A percentile compares a stretch with the other conserved stretches of the same genome.
Evolutionary conservation across 2,797 vertebrate species (phyloP).

Genomic region (Linurgus olivaceus): DNA sequence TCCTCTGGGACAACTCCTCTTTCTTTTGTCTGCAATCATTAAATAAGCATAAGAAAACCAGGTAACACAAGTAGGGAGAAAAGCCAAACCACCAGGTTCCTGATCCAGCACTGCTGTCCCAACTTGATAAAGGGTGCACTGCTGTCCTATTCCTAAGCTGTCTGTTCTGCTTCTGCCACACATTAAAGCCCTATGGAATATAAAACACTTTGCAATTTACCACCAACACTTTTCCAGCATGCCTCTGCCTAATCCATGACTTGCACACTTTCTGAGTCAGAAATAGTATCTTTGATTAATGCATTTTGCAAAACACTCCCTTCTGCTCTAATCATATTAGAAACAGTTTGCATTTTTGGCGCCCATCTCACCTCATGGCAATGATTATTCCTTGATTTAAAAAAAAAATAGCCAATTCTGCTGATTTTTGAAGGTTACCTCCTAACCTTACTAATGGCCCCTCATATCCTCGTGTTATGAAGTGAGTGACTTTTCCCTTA

Average conservation of each 20-base stretch:
- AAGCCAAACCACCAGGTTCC: neutral
- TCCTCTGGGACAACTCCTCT: constrained; percentile 87
- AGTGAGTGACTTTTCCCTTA: neutral
- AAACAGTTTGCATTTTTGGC: neutral
- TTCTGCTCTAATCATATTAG: neutral
- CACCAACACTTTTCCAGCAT: neutral
- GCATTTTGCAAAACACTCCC: neutral
- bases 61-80: neutral
- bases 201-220: neutral
- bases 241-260: neutral
- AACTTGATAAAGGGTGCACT: neutral
- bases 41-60: neutral
- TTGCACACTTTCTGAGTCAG: neutral
- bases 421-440: neutral
- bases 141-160: neutral
- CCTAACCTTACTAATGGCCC: neutral
- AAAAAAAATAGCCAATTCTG: neutral
- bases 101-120: neutral
- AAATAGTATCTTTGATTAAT: neutral
- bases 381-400: neutral
- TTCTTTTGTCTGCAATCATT: constrained; percentile 79
- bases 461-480: neutral
- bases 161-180: neutral
- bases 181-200: neutral
- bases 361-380: neutral